Base-by-base conservation (phyloP, 1,140 invertebrate species). In the Philotrypesis tridentata region DNA sequence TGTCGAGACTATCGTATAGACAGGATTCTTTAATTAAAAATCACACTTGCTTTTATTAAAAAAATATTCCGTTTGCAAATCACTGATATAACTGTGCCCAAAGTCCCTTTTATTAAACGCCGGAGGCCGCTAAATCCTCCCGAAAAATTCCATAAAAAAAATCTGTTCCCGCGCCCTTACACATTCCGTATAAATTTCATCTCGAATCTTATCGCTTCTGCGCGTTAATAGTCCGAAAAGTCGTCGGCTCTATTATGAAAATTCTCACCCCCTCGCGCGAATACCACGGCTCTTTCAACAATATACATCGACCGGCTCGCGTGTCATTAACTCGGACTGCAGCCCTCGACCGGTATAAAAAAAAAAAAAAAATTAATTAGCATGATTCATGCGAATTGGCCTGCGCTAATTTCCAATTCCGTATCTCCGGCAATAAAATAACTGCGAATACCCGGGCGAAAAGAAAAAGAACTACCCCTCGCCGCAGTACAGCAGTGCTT, bases 381-480 rank as follows among this genome's bases (percentile, higher is more conserved):
- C 68, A 74, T 73, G 74, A 73, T 75, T 83, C 37, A 74, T 79
- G 37, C 33, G 33, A 70, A 61, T 81, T 17, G 72, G 63, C 55
- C 27, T 43, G 43, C 5, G 70, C 75, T 83, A 83, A 83, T 79
- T 74, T 75, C 37, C 68, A 82, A 72, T 77, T 76, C 65, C 43
- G 43, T 40, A 23, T 77, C 25, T 77, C 27, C 29, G 48, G 43
- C 31, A 63, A 75, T 61, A 61, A 75, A 75, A 75, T 6, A 31
- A 17, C 71, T 23, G 60, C 21, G 9, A 40, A 29, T n/a, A n/a
- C n/a, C n/a, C 23, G 33, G 31, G 33, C 5, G 43, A 31, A 40
- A 43, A 12, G 23, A 71, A 9, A n/a, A n/a, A n/a, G n/a, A n/a
- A n/a, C n/a, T n/a, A n/a, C n/a, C n/a, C n/a, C n/a, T n/a, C 17